A percentile compares a stretch with the other conserved stretches of the same genome.
phyloP scores from a whole-genome alignment of 2,888 invertebrate genomes.

The Argyra leucocephala region DNA sequence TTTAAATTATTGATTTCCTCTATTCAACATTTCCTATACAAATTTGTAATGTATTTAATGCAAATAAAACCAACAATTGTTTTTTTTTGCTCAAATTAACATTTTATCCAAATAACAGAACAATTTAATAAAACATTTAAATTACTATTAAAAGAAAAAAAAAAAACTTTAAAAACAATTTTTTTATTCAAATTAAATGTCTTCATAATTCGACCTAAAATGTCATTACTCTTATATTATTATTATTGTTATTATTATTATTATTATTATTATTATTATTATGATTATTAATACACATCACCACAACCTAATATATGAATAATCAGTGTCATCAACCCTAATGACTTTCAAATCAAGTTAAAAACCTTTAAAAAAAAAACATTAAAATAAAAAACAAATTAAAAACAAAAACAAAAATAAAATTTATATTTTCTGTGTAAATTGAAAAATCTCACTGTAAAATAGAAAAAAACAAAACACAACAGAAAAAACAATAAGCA shows the following conservation, averaged over 20 bases:
- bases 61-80: too few relatives aligned
- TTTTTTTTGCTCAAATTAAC: neutral
- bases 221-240: constrained; percentile 2
- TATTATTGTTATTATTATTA: too few relatives aligned
- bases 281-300: too few relatives aligned
- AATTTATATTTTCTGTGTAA: neutral
- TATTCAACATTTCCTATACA: too few relatives aligned
- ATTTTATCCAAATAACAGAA: neutral
- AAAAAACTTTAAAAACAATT: neutral
- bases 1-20: too few relatives aligned
- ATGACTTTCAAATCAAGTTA: constrained; percentile 3
- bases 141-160: neutral
- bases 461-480: too few relatives aligned
- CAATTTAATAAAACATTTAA: too few relatives aligned
- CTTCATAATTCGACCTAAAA: constrained; percentile 3
- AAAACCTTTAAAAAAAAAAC: neutral
- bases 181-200: neutral
- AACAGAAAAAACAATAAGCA: too few relatives aligned
- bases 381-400: neutral
- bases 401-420: neutral
- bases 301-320: neutral
- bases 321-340: constrained; percentile 6
- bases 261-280: too few relatives aligned
- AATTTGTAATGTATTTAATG: too few relatives aligned
- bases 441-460: neutral